These are phyloP conservation scores for Psix sp. DNA, from an alignment of 1,140 invertebrate species.

Conservation along the genomic window DNA sequence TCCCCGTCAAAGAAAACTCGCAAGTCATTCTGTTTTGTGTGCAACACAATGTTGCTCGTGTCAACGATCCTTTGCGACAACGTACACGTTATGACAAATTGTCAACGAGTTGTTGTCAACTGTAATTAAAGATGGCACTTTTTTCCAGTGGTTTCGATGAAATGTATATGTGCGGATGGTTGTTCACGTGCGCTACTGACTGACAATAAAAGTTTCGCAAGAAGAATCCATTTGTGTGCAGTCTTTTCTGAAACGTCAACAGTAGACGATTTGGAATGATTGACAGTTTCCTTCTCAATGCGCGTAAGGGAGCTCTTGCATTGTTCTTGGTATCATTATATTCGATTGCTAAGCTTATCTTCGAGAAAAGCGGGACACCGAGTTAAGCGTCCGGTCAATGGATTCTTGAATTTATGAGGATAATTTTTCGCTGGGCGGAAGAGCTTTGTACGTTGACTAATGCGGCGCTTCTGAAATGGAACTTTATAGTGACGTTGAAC, in stretches of 20 bases:
- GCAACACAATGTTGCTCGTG: not conserved
- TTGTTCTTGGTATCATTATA: slow-evolving; percentile 48
- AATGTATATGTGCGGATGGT: not conserved
- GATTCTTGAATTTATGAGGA: not conserved
- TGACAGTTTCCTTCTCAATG: slow-evolving; percentile 55
- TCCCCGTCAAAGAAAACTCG: no score
- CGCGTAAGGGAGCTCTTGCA: slow-evolving; percentile 1
- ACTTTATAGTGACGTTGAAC: no score
- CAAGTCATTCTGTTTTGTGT: slow-evolving; percentile 15
- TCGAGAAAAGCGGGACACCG: slow-evolving; percentile 10
- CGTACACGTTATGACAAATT: slow-evolving; percentile 22
- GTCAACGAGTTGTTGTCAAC: slow-evolving; percentile 6
- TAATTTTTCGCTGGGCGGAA: no score
- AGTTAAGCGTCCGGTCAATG: not conserved
- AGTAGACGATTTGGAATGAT: slow-evolving; percentile 52
- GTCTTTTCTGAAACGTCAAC: not conserved
- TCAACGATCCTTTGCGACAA: slow-evolving; percentile 2
- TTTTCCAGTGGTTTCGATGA: not conserved
- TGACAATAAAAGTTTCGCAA: slow-evolving; percentile 33
- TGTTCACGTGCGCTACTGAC: not conserved
- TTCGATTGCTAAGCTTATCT: slow-evolving; percentile 43
- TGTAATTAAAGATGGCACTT: not conserved
- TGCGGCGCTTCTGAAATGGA: no score
- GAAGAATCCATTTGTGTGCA: slow-evolving; percentile 6
- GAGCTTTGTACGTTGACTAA: no score